Evolutionary conservation across 2,888 invertebrate genomes (phyloP), one percentile per base, ranked within the genome.

Genomic region (Epiblema foenella): DNA sequence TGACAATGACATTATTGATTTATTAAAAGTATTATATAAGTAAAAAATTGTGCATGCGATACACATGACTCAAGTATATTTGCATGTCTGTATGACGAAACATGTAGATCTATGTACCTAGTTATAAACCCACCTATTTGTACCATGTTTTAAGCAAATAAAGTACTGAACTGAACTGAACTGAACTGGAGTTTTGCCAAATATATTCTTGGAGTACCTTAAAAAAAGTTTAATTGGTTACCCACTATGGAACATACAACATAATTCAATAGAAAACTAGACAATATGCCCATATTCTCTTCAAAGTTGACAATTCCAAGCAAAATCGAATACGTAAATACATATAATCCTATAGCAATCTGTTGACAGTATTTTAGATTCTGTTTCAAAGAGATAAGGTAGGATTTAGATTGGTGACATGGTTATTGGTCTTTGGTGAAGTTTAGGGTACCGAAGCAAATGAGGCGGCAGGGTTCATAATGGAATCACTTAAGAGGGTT

Each of bases 401-500:
- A 29, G 17, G 15, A 18, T 57, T 52, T 51, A 37, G 39, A 8
- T 52, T 52, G 18, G 29, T 37, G 15, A 49, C 24, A 65, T 56
- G 49, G 57, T 64, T 63, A 18, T 10, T 17, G 39, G 24, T 42
- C 69, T 64, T 69, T 69, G 64, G 58, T 58, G 64, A 18, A 58
- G 51, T 57, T 49, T 64, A 64, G 69, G 57, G 51, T 64, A 39
- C 9, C 15, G n/a, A 58, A n/a, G 39, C 42, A 69, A 69, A 69
- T 69, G 57, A 64, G 64, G 64, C 49, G 58, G 20, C 37, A 69
- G 69, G 63, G 69, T 51, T 20, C n/a, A 18, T 58, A 64, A 64
- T 69, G 58, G 58, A 58, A 64, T 58, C 69, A 69, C 69, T 69
- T 69, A 58, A 42, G 64, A 15, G 51, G 68, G 62, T 56, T 54